A percentile compares a stretch with the other conserved stretches of the same genome.
phyloP scores from a whole-genome alignment of 2,888 invertebrate genomes.

The Lasioglossum figueresi region DNA sequence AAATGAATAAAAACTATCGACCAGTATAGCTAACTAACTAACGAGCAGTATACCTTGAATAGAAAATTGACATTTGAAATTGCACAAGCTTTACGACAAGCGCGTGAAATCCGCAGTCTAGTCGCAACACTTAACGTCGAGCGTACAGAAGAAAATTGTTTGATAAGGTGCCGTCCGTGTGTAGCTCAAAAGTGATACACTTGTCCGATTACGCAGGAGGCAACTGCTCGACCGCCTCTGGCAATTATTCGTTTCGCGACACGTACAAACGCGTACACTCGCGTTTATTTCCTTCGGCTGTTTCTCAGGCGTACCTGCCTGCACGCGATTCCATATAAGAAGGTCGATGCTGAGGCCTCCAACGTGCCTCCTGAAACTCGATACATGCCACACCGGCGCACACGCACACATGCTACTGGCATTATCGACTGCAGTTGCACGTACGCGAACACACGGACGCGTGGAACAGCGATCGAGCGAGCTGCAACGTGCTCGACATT shows the following conservation, averaged over 20 bases:
- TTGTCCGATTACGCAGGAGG: constrained; percentile 52
- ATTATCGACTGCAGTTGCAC: constrained; percentile 2
- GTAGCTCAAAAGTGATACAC: constrained; percentile 48
- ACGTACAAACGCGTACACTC: constrained; percentile 54
- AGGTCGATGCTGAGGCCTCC: constrained; percentile 67
- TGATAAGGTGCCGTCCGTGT: constrained; percentile 38
- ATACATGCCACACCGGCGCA: constrained; percentile 48
- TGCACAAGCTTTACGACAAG: no score
- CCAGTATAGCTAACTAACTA: no score
- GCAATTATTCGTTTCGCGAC: constrained; percentile 61
- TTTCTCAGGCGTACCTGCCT: constrained; percentile 64
- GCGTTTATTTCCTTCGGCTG: constrained; percentile 54
- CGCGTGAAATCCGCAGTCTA: not conserved
- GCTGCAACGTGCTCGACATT: constrained; percentile 4
- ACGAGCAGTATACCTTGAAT: no score
- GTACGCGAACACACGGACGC: not conserved
- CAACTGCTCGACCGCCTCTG: not conserved
- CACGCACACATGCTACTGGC: not conserved
- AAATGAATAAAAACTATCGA: no score
- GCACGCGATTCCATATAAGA: constrained; percentile 73
- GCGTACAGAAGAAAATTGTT: not conserved
- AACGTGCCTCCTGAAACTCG: constrained; percentile 72
- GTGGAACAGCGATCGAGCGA: constrained; percentile 10
- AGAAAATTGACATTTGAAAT: no score
- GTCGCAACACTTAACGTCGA: not conserved